Base-by-base conservation (phyloP, 2,797 vertebrate species). In the Mionectes olivaceus region DNA sequence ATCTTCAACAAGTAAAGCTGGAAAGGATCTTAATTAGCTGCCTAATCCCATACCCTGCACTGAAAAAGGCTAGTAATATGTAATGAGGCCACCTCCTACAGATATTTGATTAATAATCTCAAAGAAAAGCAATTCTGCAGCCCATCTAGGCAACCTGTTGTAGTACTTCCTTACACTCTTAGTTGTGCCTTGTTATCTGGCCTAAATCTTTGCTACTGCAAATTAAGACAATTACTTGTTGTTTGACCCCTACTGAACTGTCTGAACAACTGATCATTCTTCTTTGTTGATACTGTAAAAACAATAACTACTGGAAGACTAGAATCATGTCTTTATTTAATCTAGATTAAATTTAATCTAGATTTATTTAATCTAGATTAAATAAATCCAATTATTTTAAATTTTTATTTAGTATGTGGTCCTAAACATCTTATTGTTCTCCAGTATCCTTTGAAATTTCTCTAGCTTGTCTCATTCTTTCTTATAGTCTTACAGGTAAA, bases 211-310 rank as follows among this genome's bases (percentile, higher is more conserved):
- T 88, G 14, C 23, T 60, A 19, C 32, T 49, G 35, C 3, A 89
- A 63, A 87, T 89, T 65, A 79, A 67, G 19, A 43, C 47, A 82
- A 73, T 74, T 87, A 32, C 43, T 83, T 89, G 35, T 89, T 75
- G 6, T 73, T 83, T 59, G 23, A 49, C 10, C 16, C 5, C 10
- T 76, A 15, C 9, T 44, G 63, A 86, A 52, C n/a, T 63, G n/a
- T 43, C 49, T 76, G 39, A 90, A 79, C 5, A 59, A 63, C 7
- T 41, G 63, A 84, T 82, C 3, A 11, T 28, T 71, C 35, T 21
- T 37, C 25, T 56, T 49, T 63, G 23, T 41, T 39, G 27, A 13
- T 80, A 39, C 28, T 82, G 39, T 32, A 60, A 67, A 91, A 90
- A n/a, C 30, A 65, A 7, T 19, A 50, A 25, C n/a, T 55, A 24